phyloP scores from a whole-genome alignment of 2,888 invertebrate species.

The Nipponacmea schrenckii region DNA sequence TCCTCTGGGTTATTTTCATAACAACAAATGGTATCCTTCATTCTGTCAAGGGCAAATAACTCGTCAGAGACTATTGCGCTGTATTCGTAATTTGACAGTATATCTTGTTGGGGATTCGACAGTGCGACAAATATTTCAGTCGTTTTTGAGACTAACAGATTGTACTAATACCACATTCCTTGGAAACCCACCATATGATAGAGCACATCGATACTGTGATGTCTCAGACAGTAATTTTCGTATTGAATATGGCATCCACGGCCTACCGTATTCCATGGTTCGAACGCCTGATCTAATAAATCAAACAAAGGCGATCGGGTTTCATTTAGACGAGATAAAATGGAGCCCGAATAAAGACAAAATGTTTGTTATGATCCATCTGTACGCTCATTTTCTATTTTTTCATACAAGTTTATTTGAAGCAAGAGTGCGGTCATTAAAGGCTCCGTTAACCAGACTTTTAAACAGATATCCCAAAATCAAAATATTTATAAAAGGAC shows the following conservation, averaged over 20 bases:
- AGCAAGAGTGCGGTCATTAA: neutral
- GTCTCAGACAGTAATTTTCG: neutral
- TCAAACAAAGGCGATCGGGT: neutral
- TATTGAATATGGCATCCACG: neutral
- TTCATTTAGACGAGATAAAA: neutral
- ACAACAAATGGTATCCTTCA: neutral
- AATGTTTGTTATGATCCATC: neutral
- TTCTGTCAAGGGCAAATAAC: neutral
- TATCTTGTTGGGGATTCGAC: neutral
- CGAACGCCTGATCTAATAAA: neutral
- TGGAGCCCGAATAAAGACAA: neutral
- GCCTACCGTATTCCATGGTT: neutral
- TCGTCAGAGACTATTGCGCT: neutral
- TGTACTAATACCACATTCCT: neutral
- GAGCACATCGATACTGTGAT: neutral
- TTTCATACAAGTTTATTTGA: neutral
- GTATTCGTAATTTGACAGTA: neutral
- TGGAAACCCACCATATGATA: neutral
- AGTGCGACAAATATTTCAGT: neutral
- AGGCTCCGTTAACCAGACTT: neutral
- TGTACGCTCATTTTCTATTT: neutral
- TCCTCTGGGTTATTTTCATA: neutral
- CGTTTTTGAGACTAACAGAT: neutral
- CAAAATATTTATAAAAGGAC: neutral
- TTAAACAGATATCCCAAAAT: neutral